A percentile compares a stretch with the other conserved stretches of the same genome.
These are phyloP conservation scores for Sternarchorhynchus goeldii DNA, from an alignment of 2,797 vertebrate genomes.

Conservation along the genomic window DNA sequence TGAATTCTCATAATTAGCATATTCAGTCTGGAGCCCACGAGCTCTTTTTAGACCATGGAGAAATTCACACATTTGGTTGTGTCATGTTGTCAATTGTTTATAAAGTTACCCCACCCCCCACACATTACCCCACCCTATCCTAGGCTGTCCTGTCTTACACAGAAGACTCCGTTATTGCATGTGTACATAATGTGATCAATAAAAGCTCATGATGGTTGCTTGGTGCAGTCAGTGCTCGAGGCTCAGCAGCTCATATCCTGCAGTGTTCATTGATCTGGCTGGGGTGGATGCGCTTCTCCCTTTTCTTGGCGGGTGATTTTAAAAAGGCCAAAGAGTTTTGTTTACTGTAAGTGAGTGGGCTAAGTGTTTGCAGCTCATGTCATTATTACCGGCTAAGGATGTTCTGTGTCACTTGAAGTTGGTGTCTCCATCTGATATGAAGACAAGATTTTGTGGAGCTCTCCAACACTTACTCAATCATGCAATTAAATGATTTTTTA, in stretches of 20 bases:
- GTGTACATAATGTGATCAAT: constrained; percentile 54
- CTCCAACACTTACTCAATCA: constrained; percentile 78
- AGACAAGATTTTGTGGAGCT: constrained; percentile 73
- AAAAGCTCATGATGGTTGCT: constrained; percentile 54
- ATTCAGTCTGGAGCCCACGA: constrained; percentile 18
- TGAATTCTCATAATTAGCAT: constrained; percentile 40
- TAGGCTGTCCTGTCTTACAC: constrained; percentile 29
- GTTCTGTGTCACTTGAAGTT: constrained; percentile 72
- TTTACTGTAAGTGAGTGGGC: constrained; percentile 77
- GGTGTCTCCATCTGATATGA: constrained; percentile 69
- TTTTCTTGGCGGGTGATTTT: constrained; percentile 69
- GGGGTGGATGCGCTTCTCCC: constrained; percentile 75
- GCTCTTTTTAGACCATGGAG: constrained; percentile 34
- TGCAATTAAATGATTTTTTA: constrained; percentile 72
- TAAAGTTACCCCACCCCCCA: constrained; percentile 32
- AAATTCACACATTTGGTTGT: constrained; percentile 38
- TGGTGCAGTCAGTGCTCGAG: constrained; percentile 63
- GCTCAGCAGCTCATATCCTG: constrained; percentile 66
- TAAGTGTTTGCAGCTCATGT: constrained; percentile 62
- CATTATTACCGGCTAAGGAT: constrained; percentile 62
- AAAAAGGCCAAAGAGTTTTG: constrained; percentile 69
- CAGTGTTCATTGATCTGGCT: constrained; percentile 75
- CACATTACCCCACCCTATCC: not conserved
- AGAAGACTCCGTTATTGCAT: constrained; percentile 43
- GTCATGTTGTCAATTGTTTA: constrained; percentile 39